Base-by-base conservation (phyloP, 2,888 invertebrate genomes). In the Athetis lepigone region DNA sequence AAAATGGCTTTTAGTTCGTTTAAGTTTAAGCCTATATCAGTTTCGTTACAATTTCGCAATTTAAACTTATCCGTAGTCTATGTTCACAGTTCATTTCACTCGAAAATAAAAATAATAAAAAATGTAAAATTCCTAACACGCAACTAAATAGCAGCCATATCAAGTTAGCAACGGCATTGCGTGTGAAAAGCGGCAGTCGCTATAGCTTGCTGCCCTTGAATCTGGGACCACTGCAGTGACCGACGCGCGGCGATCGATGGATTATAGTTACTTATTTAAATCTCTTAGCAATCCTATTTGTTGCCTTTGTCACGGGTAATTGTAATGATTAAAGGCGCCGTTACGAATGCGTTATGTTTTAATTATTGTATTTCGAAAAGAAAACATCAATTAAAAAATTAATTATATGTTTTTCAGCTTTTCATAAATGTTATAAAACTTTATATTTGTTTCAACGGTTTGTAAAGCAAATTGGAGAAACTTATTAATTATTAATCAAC, bases 151-250 rank as follows among this genome's bases (percentile, higher is more conserved):
- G 43, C 61, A 70, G 59, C 55, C 49, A 72, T 62, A 65, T 59
- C 21, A 58, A 68, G 66, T 72, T 72, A 59, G 77, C 55, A 65
- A 78, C 75, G 42, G 47, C 62, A 63, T 80, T 67, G 79, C 81
- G 80, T 81, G 79, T 61, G 70, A 72, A 72, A 46, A 66, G 59
- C 60, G 73, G 58, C 74, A 75, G 83, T 33, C 3, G 33, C 13
- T 59, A 75, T 59, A 70, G 74, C 68, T 81, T 68, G 80, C 52
- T 81, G 89, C 83, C 90, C 90, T 90, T 89, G 91, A 88, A 85
- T 83, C 86, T 85, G 83, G 74, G 82, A 84, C 71, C 82, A 88
- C 86, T 89, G 90, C 90, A 89, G 87, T 88, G 78, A 77, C 75
- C 52, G 42, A 50, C 63, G 51, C 61, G 64, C 62, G 46, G 71